These are phyloP conservation scores for Oreochromis mossambicus DNA, from an alignment of 2,797 vertebrate species.

Conservation along the genomic window DNA sequence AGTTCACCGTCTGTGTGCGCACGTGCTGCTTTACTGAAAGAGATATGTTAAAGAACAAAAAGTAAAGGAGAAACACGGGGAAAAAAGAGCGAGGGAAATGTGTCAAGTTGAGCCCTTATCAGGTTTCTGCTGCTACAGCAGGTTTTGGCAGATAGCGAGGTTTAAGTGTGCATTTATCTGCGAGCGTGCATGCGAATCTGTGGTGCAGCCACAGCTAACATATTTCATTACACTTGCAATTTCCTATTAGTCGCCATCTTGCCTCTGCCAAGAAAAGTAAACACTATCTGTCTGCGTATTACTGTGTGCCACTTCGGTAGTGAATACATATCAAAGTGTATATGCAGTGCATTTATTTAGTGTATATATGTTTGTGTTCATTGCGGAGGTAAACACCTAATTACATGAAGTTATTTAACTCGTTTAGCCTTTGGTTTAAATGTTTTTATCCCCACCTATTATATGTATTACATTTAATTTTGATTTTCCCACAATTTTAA, in stretches of 20 bases:
- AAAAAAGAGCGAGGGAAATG: background rate
- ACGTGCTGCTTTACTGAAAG: background rate
- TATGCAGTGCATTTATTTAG: background rate
- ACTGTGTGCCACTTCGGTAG: background rate
- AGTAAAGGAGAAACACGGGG: background rate
- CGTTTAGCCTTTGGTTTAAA: background rate
- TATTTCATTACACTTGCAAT: slow-evolving; percentile 1
- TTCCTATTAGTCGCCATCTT: background rate
- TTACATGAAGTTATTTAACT: background rate
- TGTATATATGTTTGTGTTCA: background rate
- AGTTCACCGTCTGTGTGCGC: background rate
- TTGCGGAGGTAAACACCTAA: background rate
- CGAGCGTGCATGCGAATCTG: background rate
- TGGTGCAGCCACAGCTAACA: background rate
- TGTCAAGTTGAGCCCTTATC: slow-evolving; percentile 35
- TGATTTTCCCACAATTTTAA: rapidly evolving
- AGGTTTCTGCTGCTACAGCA: slow-evolving; percentile 43
- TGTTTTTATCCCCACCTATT: background rate
- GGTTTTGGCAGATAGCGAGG: slow-evolving; percentile 24
- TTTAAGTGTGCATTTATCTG: background rate
- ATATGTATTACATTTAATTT: background rate
- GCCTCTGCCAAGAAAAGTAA: background rate
- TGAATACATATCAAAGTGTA: background rate
- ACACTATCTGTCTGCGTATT: background rate
- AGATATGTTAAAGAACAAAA: slow-evolving; percentile 15